These are phyloP conservation scores for Anodontia alba DNA, from an alignment of 2,888 invertebrate species.

Conservation along the genomic window DNA sequence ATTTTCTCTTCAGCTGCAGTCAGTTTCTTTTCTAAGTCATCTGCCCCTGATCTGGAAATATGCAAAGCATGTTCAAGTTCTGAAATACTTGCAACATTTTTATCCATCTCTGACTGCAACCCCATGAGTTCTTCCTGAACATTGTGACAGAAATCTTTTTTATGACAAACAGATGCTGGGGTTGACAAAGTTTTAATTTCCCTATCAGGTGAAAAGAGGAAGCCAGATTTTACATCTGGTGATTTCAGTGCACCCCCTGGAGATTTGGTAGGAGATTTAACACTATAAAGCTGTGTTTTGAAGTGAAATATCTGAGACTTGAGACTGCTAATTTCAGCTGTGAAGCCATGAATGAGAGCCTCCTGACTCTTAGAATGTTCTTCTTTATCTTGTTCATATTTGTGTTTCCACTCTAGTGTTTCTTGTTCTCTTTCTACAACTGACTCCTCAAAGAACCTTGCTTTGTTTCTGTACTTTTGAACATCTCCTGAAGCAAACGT, in stretches of 20 bases:
- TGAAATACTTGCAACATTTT: constrained; percentile 60
- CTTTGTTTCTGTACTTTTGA: constrained; percentile 53
- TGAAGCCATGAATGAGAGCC: constrained; percentile 79
- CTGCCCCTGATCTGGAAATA: constrained; percentile 55
- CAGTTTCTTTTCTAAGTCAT: constrained; percentile 60
- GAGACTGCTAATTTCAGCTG: constrained; percentile 74
- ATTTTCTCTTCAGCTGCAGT: constrained; percentile 38
- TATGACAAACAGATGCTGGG: not conserved
- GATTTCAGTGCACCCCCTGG: constrained; percentile 46
- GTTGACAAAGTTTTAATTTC: not conserved
- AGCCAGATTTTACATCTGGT: constrained; percentile 32
- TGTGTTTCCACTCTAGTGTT: constrained; percentile 53
- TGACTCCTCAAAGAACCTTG: constrained; percentile 55
- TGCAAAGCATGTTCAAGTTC: constrained; percentile 64
- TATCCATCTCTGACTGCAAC: constrained; percentile 63
- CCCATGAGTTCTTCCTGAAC: constrained; percentile 61
- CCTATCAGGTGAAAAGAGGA: not conserved
- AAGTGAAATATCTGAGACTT: constrained; percentile 68
- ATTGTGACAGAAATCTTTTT: constrained; percentile 46
- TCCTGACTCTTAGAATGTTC: constrained; percentile 74
- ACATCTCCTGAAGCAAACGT: constrained; percentile 39
- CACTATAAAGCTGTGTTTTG: constrained; percentile 49
- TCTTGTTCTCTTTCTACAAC: constrained; percentile 59
- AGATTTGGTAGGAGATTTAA: constrained; percentile 55
- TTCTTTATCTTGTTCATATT: constrained; percentile 67